A percentile compares a stretch with the other conserved stretches of the same genome.
Conservation (phyloP, 1,140 invertebrate genomes). For the Caenorhabditis inopinata region DNA sequence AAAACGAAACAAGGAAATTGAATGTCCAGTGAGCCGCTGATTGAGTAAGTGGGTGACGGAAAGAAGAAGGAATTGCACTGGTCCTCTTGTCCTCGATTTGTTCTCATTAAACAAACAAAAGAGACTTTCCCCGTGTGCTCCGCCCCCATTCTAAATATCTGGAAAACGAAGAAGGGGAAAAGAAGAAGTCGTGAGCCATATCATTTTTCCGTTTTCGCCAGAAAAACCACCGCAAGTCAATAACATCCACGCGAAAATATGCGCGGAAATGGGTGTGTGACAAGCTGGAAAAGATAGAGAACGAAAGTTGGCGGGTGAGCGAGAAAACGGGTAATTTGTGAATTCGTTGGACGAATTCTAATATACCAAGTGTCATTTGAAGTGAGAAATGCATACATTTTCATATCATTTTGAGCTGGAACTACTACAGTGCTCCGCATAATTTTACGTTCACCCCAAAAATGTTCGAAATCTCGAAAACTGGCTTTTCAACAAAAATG, state of each 20-base stretch:
- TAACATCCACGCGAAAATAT: neutral
- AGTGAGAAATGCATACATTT: too few relatives aligned
- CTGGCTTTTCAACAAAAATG: too few relatives aligned
- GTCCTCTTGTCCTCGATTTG: slow-evolving; percentile 4
- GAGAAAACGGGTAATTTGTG: neutral
- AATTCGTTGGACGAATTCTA: too few relatives aligned
- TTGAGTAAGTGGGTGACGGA: slow-evolving; percentile 8
- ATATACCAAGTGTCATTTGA: too few relatives aligned
- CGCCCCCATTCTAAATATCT: neutral
- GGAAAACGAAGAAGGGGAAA: neutral
- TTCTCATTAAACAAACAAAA: slow-evolving; percentile 28
- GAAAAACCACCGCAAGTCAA: neutral
- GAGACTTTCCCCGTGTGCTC: neutral
- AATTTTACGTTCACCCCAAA: too few relatives aligned
- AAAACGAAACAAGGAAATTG: slow-evolving; percentile 20
- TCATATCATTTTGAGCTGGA: too few relatives aligned
- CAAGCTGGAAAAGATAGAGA: neutral
- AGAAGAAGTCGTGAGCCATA: neutral
- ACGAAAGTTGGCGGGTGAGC: too few relatives aligned
- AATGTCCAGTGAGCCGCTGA: slow-evolving; percentile 8
- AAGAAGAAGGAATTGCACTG: neutral
- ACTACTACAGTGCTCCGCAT: too few relatives aligned
- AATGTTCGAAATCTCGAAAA: too few relatives aligned
- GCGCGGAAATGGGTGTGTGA: slow-evolving; percentile 9
- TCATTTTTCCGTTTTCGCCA: neutral